Evolutionary conservation across 2,888 invertebrate species (phyloP).

Genomic region (Margaritifera margaritifera): DNA sequence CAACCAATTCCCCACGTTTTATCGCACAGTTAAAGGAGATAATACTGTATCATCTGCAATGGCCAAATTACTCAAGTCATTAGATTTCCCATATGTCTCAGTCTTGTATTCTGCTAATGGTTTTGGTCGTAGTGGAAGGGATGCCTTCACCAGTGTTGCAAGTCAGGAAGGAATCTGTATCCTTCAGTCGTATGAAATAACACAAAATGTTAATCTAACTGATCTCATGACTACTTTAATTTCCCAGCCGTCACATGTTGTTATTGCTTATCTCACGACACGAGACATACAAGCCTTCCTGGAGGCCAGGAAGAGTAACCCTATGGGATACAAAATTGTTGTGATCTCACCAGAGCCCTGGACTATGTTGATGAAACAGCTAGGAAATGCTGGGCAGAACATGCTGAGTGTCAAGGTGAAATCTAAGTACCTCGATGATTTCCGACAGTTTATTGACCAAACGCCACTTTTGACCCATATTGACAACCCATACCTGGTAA

Average conservation of each 20-base stretch:
- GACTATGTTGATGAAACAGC: slow-evolving; percentile 35
- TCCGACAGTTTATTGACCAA: slow-evolving; percentile 4
- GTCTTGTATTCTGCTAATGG: slow-evolving; percentile 52
- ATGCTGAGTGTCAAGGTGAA: slow-evolving; percentile 43
- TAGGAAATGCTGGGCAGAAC: slow-evolving; percentile 29
- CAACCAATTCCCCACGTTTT: slow-evolving; percentile 53
- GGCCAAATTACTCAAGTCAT: slow-evolving; percentile 48
- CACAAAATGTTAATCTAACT: slow-evolving; percentile 13
- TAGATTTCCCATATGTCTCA: slow-evolving; percentile 59
- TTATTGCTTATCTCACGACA: slow-evolving; percentile 50
- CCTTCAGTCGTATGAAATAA: slow-evolving; percentile 35
- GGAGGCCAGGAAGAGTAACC: slow-evolving; percentile 30
- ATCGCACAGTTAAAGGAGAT: slow-evolving; percentile 63
- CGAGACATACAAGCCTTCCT: slow-evolving; percentile 39
- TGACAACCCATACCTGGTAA: slow-evolving; percentile 46
- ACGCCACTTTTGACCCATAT: no score
- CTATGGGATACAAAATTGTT: slow-evolving; percentile 29
- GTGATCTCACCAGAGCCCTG: slow-evolving; percentile 51
- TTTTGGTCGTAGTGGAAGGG: slow-evolving; percentile 49
- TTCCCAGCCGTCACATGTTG: slow-evolving; percentile 45
- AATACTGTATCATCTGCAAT: slow-evolving; percentile 61
- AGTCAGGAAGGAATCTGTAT: slow-evolving; percentile 60
- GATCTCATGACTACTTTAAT: slow-evolving; percentile 36
- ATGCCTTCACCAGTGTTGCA: slow-evolving; percentile 43
- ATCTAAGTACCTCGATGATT: slow-evolving; percentile 30